Base-by-base conservation (phyloP, 2,113 vertebrate genomes). In the Trichechus manatus region DNA sequence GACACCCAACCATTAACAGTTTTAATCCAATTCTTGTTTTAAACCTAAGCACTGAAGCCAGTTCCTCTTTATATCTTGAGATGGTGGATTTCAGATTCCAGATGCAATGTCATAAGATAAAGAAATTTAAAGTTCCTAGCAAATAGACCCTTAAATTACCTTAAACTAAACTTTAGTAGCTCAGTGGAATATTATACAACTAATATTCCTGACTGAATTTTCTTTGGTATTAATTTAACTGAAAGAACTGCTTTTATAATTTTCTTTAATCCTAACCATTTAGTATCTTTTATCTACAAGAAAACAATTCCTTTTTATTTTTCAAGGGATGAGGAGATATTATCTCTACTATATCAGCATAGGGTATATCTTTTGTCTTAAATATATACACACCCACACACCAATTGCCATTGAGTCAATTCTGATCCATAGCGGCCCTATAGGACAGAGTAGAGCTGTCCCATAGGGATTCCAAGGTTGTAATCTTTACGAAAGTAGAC, bases 341-440 rank as follows among this genome's bases (percentile, higher is more conserved):
- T 89, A 42, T 88, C n/a, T 87, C 59, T 89, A 83, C 15, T 92
- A 13, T 96, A 88, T 94, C 72, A 92, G 15, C 9, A 66, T 81
- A 75, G 15, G 68, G 27, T 97, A 79, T 94, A 84, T 91, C 80
- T 97, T 98, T 97, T 88, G 47, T 39, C 25, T 66, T 85, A 88
- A 75, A 66, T 9, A 47, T 9, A 47, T 39, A 39, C 39, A 39
- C 39, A 3, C 39, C 47, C 47, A 47, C 1, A 47, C 47, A 47
- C 10, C 47, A 7, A 47, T 47, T 47, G 47, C 7, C 47, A 47
- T 47, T 47, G 47, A 47, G 47, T 47, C 47, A 47, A 9, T 47
- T 47, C 47, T 10, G 10, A 47, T 5, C 10, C 47, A 47, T 47
- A 47, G 47, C 47, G 10, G 10, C 6, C 47, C 47, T 47, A 47